phyloP scores from a whole-genome alignment of 2,797 vertebrate genomes.

The Gallinago nigripennis region DNA sequence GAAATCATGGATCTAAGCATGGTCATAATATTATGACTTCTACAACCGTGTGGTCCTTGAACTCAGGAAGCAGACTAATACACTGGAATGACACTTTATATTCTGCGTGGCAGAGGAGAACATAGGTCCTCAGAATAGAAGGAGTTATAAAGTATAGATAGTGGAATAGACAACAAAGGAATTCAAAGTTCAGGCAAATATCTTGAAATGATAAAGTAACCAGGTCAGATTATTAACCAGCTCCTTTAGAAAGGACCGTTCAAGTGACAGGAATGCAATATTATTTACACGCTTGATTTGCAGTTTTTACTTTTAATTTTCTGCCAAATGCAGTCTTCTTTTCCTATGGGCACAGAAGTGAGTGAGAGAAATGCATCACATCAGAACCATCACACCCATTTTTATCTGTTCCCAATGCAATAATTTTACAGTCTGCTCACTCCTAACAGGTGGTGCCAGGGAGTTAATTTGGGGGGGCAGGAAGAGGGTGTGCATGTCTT shows the following conservation, averaged over 20 bases:
- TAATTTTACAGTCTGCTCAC: not conserved
- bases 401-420: not conserved
- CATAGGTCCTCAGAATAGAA: not conserved
- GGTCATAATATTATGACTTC: slow-evolving; percentile 13
- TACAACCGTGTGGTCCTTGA: not conserved
- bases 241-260: not conserved
- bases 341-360: not conserved
- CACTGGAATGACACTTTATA: not conserved
- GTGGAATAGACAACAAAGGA: not conserved
- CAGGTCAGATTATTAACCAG: not conserved
- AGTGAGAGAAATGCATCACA: not conserved
- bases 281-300: not conserved
- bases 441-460: slow-evolving; percentile 13
- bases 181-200: not conserved
- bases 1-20: not conserved
- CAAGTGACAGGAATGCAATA: not conserved
- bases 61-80: not conserved
- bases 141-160: not conserved
- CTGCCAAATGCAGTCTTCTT: not conserved
- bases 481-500: not conserved
- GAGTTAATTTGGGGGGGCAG: not conserved
- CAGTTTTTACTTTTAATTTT: not conserved
- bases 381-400: not conserved
- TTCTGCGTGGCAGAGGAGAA: not conserved
- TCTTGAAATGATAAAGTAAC: not conserved